These are phyloP conservation scores for Buteo buteo DNA, from an alignment of 2,113 vertebrate species.

Conservation along the genomic window DNA sequence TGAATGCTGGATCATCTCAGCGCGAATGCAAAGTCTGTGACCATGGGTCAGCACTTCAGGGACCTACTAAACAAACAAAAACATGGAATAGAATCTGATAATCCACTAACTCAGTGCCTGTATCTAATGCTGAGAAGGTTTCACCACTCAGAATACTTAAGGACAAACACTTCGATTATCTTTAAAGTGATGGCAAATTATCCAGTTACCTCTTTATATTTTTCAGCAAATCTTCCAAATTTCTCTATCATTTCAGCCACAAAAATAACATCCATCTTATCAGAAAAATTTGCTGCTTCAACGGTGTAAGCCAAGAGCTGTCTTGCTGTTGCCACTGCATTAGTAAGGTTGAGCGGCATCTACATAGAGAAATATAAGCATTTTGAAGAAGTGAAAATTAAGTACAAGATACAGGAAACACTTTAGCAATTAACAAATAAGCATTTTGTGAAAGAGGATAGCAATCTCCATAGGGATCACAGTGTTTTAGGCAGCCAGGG, in stretches of 20 bases:
- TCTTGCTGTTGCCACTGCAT: slow-evolving; percentile 86
- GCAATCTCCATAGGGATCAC: not conserved
- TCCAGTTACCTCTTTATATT: slow-evolving; percentile 89
- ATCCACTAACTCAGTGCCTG: slow-evolving; percentile 31
- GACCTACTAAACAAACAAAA: slow-evolving; percentile 69
- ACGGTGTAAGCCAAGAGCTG: slow-evolving; percentile 90
- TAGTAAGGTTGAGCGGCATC: slow-evolving; percentile 96
- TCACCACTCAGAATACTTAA: slow-evolving; percentile 20
- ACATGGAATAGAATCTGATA: slow-evolving; percentile 54
- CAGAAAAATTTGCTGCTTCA: slow-evolving; percentile 94
- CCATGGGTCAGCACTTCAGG: slow-evolving; percentile 64
- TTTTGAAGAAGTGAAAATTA: not conserved
- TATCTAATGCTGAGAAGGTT: not conserved
- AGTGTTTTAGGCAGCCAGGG: not conserved
- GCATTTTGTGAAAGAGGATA: not conserved
- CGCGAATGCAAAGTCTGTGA: slow-evolving; percentile 58
- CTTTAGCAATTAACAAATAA: not conserved
- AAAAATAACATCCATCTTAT: slow-evolving; percentile 98
- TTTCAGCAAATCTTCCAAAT: slow-evolving; percentile 93
- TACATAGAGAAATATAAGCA: slow-evolving; percentile 10
- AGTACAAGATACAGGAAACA: not conserved
- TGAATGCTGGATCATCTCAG: slow-evolving; percentile 66
- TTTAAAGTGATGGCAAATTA: slow-evolving; percentile 17
- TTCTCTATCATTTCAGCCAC: slow-evolving; percentile 99
- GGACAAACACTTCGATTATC: not conserved